Base-by-base conservation (phyloP, 2,113 vertebrate species). In the Equus przewalskii region DNA sequence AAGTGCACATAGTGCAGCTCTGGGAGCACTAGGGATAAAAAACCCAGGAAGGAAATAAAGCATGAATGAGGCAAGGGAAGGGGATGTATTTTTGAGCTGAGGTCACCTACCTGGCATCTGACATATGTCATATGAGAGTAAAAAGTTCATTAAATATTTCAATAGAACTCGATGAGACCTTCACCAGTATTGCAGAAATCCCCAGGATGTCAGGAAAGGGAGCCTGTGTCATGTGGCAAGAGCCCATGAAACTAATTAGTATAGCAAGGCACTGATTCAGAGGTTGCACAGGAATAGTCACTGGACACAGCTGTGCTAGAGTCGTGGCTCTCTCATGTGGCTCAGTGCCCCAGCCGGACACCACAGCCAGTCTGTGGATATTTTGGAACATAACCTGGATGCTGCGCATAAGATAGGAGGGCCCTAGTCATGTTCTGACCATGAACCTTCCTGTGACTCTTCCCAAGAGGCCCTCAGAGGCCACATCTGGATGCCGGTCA, bases 231-330 rank as follows among this genome's bases (percentile, higher is more conserved):
- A 94, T 49, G 21, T 72, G 81, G 51, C 15, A 10, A 46, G 30
- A 72, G 21, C 60, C 84, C 73, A 73, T 28, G n/a, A 64, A 84
- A 28, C 62, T 65, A 56, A 65, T 51, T 70, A 65, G 65, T n/a
- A 83, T 21, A 78, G n/a, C 49, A 46, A 65, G 72, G 10, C 79
- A 44, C 82, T 72, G 13, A 79, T 16, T 54, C 78, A 84, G 64
- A 83, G 56, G 36, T 14, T 93, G 26, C 58, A 44, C 26, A 90
- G 72, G 33, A 82, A 81, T 69, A 88, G 51, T 44, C 60, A n/a
- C 41, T 70, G 65, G 67, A 30, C 60, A 70, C 30, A 89, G 13
- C 56, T 69, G 41, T 51, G 24, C 36, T 41, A 36, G 46, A 95
- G 28, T 3, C 0, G 16, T 19, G 30, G 21, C 16, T 28, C 30